Conservation (phyloP, 2,797 vertebrate genomes). For the Melopsittacus undulatus region DNA sequence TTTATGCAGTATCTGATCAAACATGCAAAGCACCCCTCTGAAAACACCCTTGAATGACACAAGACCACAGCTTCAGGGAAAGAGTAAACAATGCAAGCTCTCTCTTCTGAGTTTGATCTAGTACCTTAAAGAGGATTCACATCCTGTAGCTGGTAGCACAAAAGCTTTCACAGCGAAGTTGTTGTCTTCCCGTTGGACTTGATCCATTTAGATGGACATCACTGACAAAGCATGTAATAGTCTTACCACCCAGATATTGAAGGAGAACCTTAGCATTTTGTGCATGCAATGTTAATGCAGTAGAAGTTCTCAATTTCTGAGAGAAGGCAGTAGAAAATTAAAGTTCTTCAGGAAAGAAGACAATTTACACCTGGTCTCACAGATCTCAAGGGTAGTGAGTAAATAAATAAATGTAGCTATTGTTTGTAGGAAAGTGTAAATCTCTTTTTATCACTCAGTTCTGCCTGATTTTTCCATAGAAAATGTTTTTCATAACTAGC, state of each 20-base stretch:
- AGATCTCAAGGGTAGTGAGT: neutral
- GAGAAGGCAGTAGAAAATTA: neutral
- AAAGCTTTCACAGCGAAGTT: neutral
- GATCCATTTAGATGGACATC: neutral
- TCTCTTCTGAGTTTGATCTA: neutral
- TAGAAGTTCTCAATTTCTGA: neutral
- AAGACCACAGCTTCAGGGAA: neutral
- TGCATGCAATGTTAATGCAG: neutral
- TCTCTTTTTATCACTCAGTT: neutral
- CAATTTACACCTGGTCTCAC: neutral
- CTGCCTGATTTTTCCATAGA: neutral
- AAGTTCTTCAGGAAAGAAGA: neutral
- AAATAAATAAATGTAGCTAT: neutral
- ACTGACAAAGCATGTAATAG: neutral
- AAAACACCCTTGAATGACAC: neutral
- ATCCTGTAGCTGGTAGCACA: neutral
- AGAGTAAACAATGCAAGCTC: neutral
- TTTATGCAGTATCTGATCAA: neutral
- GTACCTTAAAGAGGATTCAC: neutral
- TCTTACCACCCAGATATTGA: neutral
- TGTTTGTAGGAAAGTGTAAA: neutral
- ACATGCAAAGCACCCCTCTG: neutral
- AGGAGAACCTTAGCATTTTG: neutral
- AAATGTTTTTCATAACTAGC: neutral
- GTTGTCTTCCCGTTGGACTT: neutral